These are phyloP conservation scores for Heliocidaris erythrogramma DNA, from an alignment of 35 echinoderm and acorn worm species.

Conservation along the genomic window DNA sequence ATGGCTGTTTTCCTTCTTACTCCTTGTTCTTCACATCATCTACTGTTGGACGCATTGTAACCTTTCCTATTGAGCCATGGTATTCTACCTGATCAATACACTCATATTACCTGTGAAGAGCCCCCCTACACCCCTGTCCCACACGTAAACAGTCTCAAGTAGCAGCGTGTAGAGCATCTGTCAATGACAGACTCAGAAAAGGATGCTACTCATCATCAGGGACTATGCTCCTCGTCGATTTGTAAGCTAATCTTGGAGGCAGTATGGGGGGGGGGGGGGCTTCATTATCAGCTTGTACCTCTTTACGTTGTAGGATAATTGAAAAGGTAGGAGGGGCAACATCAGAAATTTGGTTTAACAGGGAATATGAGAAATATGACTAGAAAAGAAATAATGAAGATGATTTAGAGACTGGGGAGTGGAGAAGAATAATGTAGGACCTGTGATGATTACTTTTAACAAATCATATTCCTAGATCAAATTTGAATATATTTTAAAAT, in stretches of 20 bases:
- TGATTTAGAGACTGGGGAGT: not conserved
- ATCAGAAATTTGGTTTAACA: not conserved
- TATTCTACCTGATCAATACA: not conserved
- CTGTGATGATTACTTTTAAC: not conserved
- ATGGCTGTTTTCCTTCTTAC: not conserved
- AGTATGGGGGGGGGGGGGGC: not conserved
- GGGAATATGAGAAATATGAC: not conserved
- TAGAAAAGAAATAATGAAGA: not conserved
- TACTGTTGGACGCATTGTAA: not conserved
- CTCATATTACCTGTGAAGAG: not conserved
- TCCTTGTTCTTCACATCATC: not conserved
- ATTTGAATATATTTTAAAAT: not conserved
- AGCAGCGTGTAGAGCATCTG: not conserved
- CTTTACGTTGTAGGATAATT: not conserved
- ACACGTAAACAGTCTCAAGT: slow-evolving; percentile 6
- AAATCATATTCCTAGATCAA: not conserved
- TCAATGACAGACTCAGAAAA: not conserved
- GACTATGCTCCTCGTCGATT: not conserved
- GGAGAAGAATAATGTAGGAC: not conserved
- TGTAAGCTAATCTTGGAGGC: not conserved
- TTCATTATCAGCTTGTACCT: not conserved
- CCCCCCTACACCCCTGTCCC: not conserved
- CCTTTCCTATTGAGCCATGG: not conserved
- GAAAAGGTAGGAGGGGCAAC: no score
- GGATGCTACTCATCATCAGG: not conserved